Percentiles rank a stretch among this genome's conserved stretches.
Conservation (phyloP, 2,113 vertebrate genomes). For the Galeopterus variegatus region DNA sequence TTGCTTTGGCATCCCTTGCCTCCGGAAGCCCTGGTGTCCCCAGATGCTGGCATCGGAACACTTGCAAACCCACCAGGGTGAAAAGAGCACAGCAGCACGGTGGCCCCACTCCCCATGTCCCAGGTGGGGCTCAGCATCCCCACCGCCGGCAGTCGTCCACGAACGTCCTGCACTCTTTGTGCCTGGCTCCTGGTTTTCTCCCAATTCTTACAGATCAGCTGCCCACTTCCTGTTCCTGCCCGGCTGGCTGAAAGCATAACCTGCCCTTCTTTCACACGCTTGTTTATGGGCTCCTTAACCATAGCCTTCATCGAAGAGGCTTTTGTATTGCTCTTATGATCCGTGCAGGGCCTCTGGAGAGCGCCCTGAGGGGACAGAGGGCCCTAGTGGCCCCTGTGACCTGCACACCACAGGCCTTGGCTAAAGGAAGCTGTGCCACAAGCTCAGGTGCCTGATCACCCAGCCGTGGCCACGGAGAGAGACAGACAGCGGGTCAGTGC, state of each 20-base stretch:
- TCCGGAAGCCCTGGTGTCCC: neutral
- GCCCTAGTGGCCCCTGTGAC: neutral
- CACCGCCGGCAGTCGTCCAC: fast-evolving
- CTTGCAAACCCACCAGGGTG: neutral
- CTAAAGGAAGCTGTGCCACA: neutral
- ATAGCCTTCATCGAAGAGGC: conserved; percentile 42
- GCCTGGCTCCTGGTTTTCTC: neutral
- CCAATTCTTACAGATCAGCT: neutral
- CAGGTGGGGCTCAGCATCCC: fast-evolving
- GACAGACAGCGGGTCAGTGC: fast-evolving
- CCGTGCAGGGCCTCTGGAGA: neutral
- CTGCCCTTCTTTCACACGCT: neutral
- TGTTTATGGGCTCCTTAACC: neutral
- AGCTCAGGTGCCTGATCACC: neutral
- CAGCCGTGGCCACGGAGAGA: fast-evolving
- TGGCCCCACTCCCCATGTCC: fast-evolving
- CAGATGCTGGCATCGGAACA: neutral
- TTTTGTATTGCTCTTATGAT: conserved; percentile 76
- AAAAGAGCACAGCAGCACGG: neutral
- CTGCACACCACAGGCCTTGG: neutral
- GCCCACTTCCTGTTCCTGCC: conserved; percentile 67
- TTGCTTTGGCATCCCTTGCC: neutral
- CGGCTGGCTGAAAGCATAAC: neutral
- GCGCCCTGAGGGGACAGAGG: neutral
- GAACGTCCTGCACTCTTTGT: fast-evolving